Evolutionary conservation across 2,888 invertebrate species (phyloP), one percentile per base, ranked within the genome.

Genomic region (Dolomedes plantarius): DNA sequence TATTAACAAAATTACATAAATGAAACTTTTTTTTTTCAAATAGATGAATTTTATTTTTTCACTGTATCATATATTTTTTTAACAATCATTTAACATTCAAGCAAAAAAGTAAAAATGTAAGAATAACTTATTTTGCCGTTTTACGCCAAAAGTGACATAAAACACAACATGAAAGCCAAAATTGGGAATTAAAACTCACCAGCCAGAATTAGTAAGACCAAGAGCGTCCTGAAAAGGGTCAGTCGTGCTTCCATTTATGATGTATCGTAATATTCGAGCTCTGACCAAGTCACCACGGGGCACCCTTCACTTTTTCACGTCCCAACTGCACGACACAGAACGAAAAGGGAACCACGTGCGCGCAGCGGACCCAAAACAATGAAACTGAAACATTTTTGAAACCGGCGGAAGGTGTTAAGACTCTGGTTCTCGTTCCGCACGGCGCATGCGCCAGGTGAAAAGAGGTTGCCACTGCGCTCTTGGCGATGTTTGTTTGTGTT

Each of bases 351-450:
- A 32, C 32, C 67, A 67, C 67, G 67, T 67, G 67, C 36, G 0
- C 16, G 67, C 65, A 67, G 7, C 7, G 16, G 19, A 19, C 6
- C 36, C n/a, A 16, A 67, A 36, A 67, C n/a, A 67, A 67, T 67
- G 67, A 67, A 67, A 67, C 67, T 67, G 67, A 67, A 67, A 67
- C 67, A 67, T 28, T 28, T 67, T 67, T 19, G 36, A 67, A 67
- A 67, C 28, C 67, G 67, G 67, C 67, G 67, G 67, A 67, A 32
- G 67, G n/a, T 29, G 7, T 6, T 13, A 32, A 32, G 31, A 32
- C 32, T 7, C n/a, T 1, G 16, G 36, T 11, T 7, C 31, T 31
- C 28, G 67, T 36, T 19, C 36, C 9, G 1, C 7, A 3, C 19
- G 1, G 32, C 67, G 67, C 67, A 67, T 67, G 67, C 67, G 67